These are phyloP conservation scores for Ceratina australensis DNA, from an alignment of 1,140 invertebrate species.

Conservation along the genomic window DNA sequence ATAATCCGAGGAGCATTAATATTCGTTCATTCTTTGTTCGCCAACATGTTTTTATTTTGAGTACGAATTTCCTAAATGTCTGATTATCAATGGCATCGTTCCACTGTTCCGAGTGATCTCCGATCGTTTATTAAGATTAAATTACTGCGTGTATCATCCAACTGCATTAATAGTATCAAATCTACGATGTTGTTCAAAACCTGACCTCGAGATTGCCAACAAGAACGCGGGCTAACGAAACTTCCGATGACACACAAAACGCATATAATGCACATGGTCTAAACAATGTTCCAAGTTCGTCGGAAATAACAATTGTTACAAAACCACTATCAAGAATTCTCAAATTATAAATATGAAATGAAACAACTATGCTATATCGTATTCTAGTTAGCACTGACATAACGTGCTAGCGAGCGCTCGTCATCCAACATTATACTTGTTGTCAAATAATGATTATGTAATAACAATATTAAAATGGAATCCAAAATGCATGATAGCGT, in stretches of 20 bases:
- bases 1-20: no score
- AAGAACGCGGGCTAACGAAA: background rate
- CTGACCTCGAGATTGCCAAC: conserved; percentile 13
- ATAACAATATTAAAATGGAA: no score
- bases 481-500: no score
- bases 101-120: conserved; percentile 4
- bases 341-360: background rate
- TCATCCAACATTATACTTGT: no score
- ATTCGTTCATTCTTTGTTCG: no score
- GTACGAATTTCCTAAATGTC: background rate
- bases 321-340: background rate
- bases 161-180: conserved; percentile 1
- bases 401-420: no score
- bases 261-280: background rate
- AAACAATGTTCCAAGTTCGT: background rate
- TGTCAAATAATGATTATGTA: no score
- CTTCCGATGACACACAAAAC: background rate
- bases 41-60: background rate
- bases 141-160: background rate
- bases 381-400: no score
- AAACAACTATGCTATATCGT: no score
- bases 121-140: conserved; percentile 9
- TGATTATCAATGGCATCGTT: conserved; percentile 22
- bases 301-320: background rate
- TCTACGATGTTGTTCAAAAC: conserved; percentile 7